These are phyloP conservation scores for Cerceris ruficornis DNA, from an alignment of 2,888 invertebrate species.

Conservation along the genomic window DNA sequence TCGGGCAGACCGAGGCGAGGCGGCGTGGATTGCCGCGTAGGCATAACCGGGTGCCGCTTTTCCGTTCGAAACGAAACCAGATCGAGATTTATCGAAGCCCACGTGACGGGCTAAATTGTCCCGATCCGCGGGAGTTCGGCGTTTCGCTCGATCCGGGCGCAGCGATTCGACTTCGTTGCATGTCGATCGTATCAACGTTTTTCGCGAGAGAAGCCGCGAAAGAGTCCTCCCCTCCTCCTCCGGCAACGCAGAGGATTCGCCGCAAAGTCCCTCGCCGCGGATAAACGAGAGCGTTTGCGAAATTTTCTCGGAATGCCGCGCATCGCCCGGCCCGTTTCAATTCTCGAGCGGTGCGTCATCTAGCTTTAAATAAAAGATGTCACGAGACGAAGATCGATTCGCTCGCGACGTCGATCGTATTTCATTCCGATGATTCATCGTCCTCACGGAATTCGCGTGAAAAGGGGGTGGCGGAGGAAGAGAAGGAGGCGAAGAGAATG, in stretches of 20 bases:
- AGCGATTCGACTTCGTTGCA: constrained; percentile 52
- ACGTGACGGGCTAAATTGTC: constrained; percentile 33
- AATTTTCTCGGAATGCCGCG: constrained; percentile 40
- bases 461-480: too few species aligned
- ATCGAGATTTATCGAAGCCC: constrained; percentile 51
- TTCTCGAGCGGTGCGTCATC: constrained; percentile 46
- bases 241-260: not conserved
- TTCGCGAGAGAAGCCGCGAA: constrained; percentile 41
- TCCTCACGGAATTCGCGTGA: constrained; percentile 38
- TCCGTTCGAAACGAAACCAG: constrained; percentile 35
- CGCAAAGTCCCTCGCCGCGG: too few species aligned
- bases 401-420: constrained; percentile 35
- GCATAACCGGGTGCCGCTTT: constrained; percentile 36
- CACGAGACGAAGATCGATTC: constrained; percentile 40
- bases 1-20: not conserved
- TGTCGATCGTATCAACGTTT: too few species aligned
- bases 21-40: constrained; percentile 24
- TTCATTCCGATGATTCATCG: constrained; percentile 53
- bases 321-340: constrained; percentile 11
- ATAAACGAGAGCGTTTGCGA: not conserved
- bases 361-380: constrained; percentile 43
- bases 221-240: not conserved
- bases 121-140: constrained; percentile 2
- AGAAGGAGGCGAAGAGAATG: too few species aligned
- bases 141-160: constrained; percentile 17